Evolutionary conservation across 1,140 invertebrate genomes (phyloP), one percentile per base, ranked within the genome.

Genomic region (Temnothorax longispinosus): DNA sequence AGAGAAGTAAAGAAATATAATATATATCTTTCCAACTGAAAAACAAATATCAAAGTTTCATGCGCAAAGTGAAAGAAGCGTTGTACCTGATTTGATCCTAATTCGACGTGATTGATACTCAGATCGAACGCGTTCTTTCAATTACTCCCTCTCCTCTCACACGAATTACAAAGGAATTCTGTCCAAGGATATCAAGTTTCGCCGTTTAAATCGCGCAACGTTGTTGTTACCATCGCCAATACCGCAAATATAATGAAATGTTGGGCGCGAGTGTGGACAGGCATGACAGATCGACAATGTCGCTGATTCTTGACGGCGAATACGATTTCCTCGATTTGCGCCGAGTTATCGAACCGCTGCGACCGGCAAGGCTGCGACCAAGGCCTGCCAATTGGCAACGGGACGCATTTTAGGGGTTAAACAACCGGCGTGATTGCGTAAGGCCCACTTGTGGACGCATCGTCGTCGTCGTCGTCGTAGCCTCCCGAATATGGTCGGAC

Each of bases 341-440:
- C 4, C 78, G 78, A 44, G 38, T 21, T 27, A 7, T 50, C 65
- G 65, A 69, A 69, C 13, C 60, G 18, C 58, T 11, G 27, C 15
- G 41, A 47, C 21, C 78, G 67, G 38, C 65, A 81, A 81, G 50
- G 65, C 78, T 81, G 65, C 38, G 15, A 56, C 65, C 78, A 72
- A 72, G 65, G 54, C 54, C 27, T 74, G 80, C 67, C 80, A 82
- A 82, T 74, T 82, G 80, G 80, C 80, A 82, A 32, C 80, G 27
- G 50, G 21, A 74, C 50, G n/a, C 18, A 3, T 60, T 58, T 74
- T 47, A 72, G 67, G 67, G 67, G 80, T 82, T 82, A 82, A 82
- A 82, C 80, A 74, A 82, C 65, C 65, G 38, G 7, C 65, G 38
- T 4, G 27, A 35, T 82, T 82, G 27, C 80, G 67, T 74, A 82